Percentiles rank a stretch among this genome's conserved stretches.
phyloP scores from a whole-genome alignment of 2,797 vertebrate species.

The Tapirus indicus region DNA sequence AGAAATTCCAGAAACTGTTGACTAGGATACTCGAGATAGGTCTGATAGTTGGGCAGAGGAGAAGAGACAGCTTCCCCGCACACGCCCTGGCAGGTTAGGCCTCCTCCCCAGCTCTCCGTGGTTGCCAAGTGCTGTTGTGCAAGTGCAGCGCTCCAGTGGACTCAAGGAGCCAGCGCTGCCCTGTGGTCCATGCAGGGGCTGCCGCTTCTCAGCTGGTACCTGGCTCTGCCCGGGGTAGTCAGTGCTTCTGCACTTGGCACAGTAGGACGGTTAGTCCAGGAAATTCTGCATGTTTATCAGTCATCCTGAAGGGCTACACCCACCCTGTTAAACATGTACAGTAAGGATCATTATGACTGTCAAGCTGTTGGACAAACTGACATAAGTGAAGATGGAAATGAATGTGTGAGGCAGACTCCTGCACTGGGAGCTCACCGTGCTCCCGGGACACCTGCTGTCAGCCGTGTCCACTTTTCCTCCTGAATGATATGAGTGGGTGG shows the following conservation, averaged over 20 bases:
- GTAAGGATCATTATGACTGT: not conserved
- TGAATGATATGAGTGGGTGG: not conserved
- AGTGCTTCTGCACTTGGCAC: not conserved
- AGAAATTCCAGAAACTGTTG: not conserved
- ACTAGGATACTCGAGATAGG: not conserved
- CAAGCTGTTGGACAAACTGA: not conserved
- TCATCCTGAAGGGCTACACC: not conserved
- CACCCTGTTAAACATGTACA: not conserved
- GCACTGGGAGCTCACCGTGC: not conserved
- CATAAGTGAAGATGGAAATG: not conserved
- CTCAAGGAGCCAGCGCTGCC: conserved; percentile 73
- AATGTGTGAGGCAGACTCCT: not conserved
- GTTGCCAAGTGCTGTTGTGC: conserved; percentile 75
- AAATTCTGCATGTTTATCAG: not conserved
- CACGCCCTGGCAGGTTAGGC: not conserved
- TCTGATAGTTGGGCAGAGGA: not conserved
- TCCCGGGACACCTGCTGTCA: too few relatives aligned
- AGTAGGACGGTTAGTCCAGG: not conserved
- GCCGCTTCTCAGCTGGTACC: not conserved
- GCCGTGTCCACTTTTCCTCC: not conserved
- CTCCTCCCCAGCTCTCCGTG: conserved; percentile 58
- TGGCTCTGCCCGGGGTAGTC: not conserved
- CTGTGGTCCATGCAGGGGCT: conserved; percentile 78
- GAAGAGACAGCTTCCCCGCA: not conserved
- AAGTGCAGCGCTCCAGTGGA: conserved; percentile 63